Evolutionary conservation across 2,797 vertebrate species (phyloP).

Genomic region (Lophotriccus pileatus): DNA sequence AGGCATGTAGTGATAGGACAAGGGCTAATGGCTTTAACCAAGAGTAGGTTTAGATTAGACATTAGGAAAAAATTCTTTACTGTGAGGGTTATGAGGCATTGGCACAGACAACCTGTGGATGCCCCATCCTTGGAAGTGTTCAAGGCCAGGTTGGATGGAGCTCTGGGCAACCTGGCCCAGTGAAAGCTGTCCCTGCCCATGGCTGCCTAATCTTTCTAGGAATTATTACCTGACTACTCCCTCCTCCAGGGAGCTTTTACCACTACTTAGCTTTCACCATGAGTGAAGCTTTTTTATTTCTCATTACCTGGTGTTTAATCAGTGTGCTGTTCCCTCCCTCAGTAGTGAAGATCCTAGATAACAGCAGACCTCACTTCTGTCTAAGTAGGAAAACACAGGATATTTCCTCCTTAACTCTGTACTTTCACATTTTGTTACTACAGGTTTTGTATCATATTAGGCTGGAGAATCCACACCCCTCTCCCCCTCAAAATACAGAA

Average conservation of each 20-base stretch:
- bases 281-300: neutral
- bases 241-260: neutral
- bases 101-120: neutral
- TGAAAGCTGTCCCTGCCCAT: neutral
- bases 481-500: neutral
- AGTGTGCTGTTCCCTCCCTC: neutral
- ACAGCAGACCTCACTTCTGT: neutral
- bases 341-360: accelerated
- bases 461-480: neutral
- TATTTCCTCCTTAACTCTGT: neutral
- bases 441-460: neutral
- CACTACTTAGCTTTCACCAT: neutral
- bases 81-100: neutral
- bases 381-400: neutral
- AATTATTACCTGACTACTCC: neutral
- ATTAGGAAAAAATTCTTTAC: neutral
- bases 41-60: neutral
- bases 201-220: neutral
- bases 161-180: neutral
- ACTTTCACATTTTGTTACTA: neutral
- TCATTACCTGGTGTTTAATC: neutral
- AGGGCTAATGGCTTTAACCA: neutral
- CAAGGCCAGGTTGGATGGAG: neutral
- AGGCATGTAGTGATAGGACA: neutral
- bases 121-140: neutral